A percentile compares a stretch with the other conserved stretches of the same genome.
Conservation (phyloP, 2,888 invertebrate genomes). For the Colletes collaris region DNA sequence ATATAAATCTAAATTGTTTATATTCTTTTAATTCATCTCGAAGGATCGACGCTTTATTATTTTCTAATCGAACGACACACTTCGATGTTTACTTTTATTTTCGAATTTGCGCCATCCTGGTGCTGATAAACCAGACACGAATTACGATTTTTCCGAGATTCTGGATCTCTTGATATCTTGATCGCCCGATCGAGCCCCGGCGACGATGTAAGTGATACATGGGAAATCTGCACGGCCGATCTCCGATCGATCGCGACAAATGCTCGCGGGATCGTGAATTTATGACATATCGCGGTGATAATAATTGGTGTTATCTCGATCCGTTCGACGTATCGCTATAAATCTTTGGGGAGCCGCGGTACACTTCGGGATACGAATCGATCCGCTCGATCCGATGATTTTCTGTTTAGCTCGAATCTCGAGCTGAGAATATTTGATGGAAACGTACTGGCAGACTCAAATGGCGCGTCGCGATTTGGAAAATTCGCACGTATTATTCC, state of each 20-base stretch:
- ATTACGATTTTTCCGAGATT: slow-evolving; percentile 12
- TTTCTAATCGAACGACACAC: too few relatives aligned
- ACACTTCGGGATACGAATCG: slow-evolving; percentile 23
- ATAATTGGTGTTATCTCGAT: slow-evolving; percentile 49
- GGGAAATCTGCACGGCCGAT: slow-evolving; percentile 8
- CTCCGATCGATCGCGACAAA: slow-evolving; percentile 46
- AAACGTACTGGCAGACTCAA: slow-evolving; percentile 10
- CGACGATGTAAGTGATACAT: slow-evolving; percentile 32
- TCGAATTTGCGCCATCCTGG: background rate
- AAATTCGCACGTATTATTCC: too few relatives aligned
- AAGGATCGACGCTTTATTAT: too few relatives aligned
- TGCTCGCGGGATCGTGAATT: slow-evolving; percentile 31
- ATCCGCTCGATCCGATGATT: slow-evolving; percentile 29
- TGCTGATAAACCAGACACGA: background rate
- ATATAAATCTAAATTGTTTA: too few relatives aligned
- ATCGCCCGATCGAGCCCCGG: slow-evolving; percentile 12
- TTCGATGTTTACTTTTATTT: background rate
- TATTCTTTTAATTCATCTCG: too few relatives aligned
- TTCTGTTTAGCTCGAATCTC: slow-evolving; percentile 7
- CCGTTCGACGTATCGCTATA: slow-evolving; percentile 27
- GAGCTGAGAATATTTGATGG: background rate
- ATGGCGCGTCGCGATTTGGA: background rate
- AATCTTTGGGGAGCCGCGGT: slow-evolving; percentile 19
- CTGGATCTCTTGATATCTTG: slow-evolving; percentile 24
- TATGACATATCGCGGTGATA: slow-evolving; percentile 31